Percentiles rank a stretch among this genome's conserved stretches.
Conservation (phyloP, 2,888 invertebrate species). For the Caenorhabditis sinica region DNA sequence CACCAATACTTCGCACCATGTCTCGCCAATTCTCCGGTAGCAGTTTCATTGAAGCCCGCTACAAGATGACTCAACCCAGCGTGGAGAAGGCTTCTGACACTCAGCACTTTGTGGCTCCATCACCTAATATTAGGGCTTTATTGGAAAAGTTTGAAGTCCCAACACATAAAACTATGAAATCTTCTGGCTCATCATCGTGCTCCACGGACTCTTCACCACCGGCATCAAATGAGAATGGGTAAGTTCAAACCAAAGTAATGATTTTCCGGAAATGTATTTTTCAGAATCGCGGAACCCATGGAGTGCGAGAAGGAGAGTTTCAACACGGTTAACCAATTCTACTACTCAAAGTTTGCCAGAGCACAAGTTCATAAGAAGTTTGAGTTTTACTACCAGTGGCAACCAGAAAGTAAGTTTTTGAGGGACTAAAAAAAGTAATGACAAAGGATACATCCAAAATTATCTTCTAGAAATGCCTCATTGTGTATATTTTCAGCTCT, state of each 20-base stretch:
- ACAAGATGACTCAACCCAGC: not conserved
- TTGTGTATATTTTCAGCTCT: constrained; percentile 15
- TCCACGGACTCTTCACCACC: not conserved
- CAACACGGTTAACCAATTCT: not conserved
- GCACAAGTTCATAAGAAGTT: constrained; percentile 34
- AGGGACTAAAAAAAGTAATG: not conserved
- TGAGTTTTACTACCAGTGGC: constrained; percentile 11
- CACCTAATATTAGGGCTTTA: not conserved
- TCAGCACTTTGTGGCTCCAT: too few relatives aligned
- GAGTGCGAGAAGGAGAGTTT: not conserved
- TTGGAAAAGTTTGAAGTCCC: not conserved
- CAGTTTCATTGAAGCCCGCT: not conserved
- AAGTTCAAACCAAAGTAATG: not conserved
- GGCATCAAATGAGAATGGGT: not conserved
- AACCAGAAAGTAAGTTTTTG: constrained; percentile 21
- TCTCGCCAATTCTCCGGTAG: constrained; percentile 10
- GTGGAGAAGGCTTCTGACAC: too few relatives aligned
- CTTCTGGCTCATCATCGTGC: not conserved
- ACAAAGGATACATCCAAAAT: too few relatives aligned
- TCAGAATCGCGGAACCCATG: not conserved
- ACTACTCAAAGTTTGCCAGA: constrained; percentile 19
- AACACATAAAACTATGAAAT: not conserved
- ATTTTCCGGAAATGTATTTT: not conserved
- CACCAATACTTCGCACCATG: constrained; percentile 7
- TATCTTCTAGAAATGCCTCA: not conserved